A percentile compares a stretch with the other conserved stretches of the same genome.
Conservation (phyloP, 2,797 vertebrate species). For the Phalanger gymnotis region DNA sequence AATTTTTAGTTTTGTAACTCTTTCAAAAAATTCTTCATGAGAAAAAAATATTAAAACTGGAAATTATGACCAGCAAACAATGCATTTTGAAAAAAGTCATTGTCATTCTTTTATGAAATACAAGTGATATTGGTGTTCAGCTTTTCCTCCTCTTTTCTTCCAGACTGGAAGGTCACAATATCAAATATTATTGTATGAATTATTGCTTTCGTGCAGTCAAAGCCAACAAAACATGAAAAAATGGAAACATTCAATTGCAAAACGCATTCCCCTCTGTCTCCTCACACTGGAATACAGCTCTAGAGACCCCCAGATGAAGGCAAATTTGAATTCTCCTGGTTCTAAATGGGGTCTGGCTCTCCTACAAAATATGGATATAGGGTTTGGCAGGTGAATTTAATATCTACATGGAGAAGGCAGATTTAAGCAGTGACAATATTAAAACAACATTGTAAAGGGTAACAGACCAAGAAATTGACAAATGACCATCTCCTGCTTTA, state of each 20-base stretch:
- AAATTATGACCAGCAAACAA: neutral
- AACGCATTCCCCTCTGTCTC: neutral
- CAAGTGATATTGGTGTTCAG: neutral
- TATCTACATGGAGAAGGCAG: neutral
- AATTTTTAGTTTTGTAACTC: neutral
- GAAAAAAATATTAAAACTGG: conserved; percentile 36
- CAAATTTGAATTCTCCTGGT: fast-evolving
- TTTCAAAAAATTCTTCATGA: neutral
- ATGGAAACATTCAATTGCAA: neutral
- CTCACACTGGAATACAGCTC: neutral
- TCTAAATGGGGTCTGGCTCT: fast-evolving
- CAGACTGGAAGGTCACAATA: conserved; percentile 3
- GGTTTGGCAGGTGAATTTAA: neutral
- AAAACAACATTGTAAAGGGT: conserved; percentile 23
- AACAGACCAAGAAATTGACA: conserved; percentile 28
- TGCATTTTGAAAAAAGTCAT: neutral
- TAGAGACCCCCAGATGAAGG: fast-evolving
- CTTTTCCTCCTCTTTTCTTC: neutral
- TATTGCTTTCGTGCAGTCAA: neutral
- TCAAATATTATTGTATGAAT: neutral
- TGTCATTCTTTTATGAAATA: conserved; percentile 37
- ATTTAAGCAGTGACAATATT: neutral
- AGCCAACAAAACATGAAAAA: neutral
- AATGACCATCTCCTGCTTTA: neutral
- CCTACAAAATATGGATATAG: neutral